Conservation (phyloP, 2,797 vertebrate species). For the Cyprinella venusta region DNA sequence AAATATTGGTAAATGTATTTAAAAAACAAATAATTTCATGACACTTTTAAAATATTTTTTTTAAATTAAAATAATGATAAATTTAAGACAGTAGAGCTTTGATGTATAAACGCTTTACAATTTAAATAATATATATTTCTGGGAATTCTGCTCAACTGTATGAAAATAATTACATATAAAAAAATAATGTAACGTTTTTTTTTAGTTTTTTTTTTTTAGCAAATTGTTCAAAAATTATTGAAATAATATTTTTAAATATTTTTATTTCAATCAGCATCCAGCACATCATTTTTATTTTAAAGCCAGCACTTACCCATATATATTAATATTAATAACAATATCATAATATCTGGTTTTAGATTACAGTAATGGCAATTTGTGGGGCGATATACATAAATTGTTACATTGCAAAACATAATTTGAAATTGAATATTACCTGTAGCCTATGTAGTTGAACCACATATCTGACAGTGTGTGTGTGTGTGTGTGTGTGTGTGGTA, state of each 20-base stretch:
- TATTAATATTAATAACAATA: background rate
- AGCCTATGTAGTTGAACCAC: background rate
- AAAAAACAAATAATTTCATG: background rate
- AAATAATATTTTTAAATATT: background rate
- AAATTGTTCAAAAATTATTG: no score
- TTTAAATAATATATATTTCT: background rate
- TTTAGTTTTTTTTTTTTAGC: no score
- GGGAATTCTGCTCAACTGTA: background rate
- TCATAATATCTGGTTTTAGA: background rate
- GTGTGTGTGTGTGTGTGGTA: constrained; percentile 1
- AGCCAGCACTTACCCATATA: background rate
- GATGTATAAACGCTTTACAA: no score
- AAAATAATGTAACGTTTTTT: no score
- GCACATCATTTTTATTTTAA: background rate
- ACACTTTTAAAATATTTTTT: background rate
- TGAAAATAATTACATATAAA: background rate
- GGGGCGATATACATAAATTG: background rate
- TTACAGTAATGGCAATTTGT: background rate
- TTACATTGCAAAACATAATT: background rate
- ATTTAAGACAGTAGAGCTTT: no score
- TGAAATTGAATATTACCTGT: background rate
- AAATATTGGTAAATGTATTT: background rate
- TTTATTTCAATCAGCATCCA: background rate
- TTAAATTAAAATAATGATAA: background rate
- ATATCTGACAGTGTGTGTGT: background rate